These are phyloP conservation scores for Cyprinodon brontotheroides DNA, from an alignment of 2,113 vertebrate genomes.

Conservation along the genomic window DNA sequence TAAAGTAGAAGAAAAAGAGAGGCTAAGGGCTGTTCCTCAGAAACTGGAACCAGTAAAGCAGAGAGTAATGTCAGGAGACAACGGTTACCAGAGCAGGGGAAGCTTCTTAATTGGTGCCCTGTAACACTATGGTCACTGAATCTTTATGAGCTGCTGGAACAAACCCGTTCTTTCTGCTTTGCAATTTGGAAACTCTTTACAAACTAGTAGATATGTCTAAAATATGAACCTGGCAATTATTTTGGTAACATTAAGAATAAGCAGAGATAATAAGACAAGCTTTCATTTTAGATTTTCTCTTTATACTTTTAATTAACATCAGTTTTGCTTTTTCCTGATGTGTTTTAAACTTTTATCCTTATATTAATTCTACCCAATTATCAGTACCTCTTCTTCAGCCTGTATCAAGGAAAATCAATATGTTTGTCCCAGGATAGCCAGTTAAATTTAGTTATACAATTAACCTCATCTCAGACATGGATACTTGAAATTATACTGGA, in stretches of 20 bases:
- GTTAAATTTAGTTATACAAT: not conserved
- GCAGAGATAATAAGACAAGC: not conserved
- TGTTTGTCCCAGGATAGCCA: not conserved
- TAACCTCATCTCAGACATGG: not conserved
- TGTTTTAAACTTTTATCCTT: not conserved
- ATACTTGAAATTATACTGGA: not conserved
- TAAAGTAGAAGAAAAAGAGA: conserved; percentile 37
- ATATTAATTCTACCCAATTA: too few species aligned
- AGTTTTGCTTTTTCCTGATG: not conserved
- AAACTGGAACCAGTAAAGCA: conserved; percentile 56
- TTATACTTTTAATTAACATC: not conserved
- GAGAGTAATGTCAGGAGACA: conserved; percentile 54
- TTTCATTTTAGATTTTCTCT: not conserved
- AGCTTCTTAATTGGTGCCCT: conserved; percentile 69
- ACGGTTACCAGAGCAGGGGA: conserved; percentile 42
- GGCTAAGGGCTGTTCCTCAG: conserved; percentile 37
- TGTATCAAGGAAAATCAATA: not conserved
- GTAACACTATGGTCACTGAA: conserved; percentile 50
- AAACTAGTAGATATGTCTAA: not conserved
- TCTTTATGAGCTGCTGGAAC: conserved; percentile 52
- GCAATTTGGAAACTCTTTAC: conserved; percentile 12
- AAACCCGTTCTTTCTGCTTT: conserved; percentile 33
- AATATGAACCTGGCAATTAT: not conserved
- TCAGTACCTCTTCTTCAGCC: too few species aligned
- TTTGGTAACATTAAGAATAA: not conserved